phyloP scores from a whole-genome alignment of 2,888 invertebrate species.

The Spisula solida region DNA sequence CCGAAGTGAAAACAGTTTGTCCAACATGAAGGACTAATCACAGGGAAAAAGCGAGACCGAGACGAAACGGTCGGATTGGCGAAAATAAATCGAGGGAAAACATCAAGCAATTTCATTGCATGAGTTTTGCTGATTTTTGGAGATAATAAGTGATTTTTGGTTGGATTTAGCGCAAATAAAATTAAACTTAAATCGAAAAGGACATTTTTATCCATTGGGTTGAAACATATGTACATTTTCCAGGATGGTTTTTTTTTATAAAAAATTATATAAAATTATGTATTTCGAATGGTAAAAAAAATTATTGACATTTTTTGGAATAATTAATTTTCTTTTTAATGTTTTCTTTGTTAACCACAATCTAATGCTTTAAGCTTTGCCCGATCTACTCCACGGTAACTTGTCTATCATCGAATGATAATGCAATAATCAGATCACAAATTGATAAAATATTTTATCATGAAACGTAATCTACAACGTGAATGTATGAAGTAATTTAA shows the following conservation, averaged over 20 bases:
- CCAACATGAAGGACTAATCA: constrained; percentile 54
- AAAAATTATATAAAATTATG: no score
- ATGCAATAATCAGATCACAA: not conserved
- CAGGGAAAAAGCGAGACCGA: constrained; percentile 35
- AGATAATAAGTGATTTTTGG: not conserved
- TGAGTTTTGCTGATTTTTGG: not conserved
- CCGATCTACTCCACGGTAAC: not conserved
- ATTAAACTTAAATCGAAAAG: not conserved
- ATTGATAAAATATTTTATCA: constrained; percentile 14
- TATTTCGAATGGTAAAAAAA: not conserved
- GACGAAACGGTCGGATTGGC: constrained; percentile 13
- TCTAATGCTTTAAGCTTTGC: not conserved
- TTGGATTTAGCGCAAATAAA: not conserved
- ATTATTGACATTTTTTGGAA: not conserved
- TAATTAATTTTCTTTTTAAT: not conserved
- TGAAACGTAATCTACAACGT: not conserved
- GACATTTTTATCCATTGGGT: not conserved
- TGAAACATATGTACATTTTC: not conserved
- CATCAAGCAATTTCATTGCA: not conserved
- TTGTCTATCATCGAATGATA: not conserved
- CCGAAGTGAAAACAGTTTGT: constrained; percentile 57
- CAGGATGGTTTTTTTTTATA: not conserved
- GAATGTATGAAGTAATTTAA: constrained; percentile 9
- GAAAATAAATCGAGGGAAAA: not conserved
- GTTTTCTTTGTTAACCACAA: not conserved